phyloP scores from a whole-genome alignment of 2,797 vertebrate genomes.

The Clarias platycephalus region DNA sequence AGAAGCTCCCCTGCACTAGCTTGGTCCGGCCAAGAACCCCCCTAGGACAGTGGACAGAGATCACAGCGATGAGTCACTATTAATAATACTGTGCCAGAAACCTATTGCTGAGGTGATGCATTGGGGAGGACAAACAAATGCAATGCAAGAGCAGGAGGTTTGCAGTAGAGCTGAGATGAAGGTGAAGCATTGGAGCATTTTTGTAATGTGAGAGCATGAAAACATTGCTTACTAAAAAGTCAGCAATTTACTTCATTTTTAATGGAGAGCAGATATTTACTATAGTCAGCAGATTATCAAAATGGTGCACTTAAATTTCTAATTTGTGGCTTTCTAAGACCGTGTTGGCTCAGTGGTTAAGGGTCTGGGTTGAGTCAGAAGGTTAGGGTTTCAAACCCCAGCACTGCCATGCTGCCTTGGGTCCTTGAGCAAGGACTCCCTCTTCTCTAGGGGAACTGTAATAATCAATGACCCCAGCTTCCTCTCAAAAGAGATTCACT shows the following conservation, averaged over 20 bases:
- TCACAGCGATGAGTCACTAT: slow-evolving; percentile 59
- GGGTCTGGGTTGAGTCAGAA: too few species aligned
- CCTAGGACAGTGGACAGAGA: slow-evolving; percentile 49
- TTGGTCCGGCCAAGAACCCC: slow-evolving; percentile 31
- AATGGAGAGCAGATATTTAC: background rate
- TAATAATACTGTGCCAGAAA: slow-evolving; percentile 63
- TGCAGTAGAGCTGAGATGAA: slow-evolving; percentile 23
- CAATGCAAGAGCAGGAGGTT: slow-evolving; percentile 57
- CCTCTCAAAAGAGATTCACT: too few species aligned
- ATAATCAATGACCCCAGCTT: too few species aligned
- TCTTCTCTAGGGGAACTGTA: too few species aligned
- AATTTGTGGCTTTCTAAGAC: background rate
- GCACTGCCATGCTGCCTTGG: too few species aligned
- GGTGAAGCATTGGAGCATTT: slow-evolving; percentile 38
- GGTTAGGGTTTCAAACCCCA: too few species aligned
- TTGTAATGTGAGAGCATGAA: slow-evolving; percentile 31
- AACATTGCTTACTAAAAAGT: slow-evolving; percentile 34
- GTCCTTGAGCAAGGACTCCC: too few species aligned
- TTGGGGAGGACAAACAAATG: slow-evolving; percentile 62
- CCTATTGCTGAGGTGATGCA: slow-evolving; percentile 63
- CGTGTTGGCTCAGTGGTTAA: too few species aligned
- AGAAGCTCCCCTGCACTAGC: slow-evolving; percentile 57
- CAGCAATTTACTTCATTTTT: background rate
- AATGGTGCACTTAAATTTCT: background rate
- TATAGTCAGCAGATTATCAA: background rate